These are phyloP conservation scores for Netelia virgata DNA, from an alignment of 2,888 invertebrate genomes.

Conservation along the genomic window DNA sequence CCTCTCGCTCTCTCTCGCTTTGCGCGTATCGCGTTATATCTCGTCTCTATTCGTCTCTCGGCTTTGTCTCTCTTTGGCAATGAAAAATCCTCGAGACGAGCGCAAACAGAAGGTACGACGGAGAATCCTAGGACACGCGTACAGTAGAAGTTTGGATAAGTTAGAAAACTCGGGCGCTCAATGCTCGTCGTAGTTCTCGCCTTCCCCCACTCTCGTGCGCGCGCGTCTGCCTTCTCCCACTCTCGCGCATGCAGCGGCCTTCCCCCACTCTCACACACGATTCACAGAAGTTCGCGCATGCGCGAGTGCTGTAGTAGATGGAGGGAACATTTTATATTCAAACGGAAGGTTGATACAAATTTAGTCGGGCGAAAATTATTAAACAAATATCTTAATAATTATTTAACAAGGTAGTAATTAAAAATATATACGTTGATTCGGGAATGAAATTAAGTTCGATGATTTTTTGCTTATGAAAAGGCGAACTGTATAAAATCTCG, in stretches of 20 bases:
- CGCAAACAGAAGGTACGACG: slow-evolving; percentile 39
- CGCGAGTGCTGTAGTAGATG: no score
- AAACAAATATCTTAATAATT: no score
- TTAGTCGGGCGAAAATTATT: no score
- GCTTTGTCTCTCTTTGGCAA: slow-evolving; percentile 14
- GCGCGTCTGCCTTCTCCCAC: no score
- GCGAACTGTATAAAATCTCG: background rate
- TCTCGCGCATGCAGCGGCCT: no score
- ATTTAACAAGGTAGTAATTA: no score
- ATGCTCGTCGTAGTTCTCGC: background rate
- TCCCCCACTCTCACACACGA: no score
- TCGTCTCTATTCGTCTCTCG: slow-evolving; percentile 36
- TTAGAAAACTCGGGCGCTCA: background rate
- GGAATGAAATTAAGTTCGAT: background rate
- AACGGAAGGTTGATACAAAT: no score
- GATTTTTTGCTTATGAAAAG: background rate
- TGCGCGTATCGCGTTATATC: background rate
- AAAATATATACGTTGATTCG: no score
- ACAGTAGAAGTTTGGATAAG: slow-evolving; percentile 9
- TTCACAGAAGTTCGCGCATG: no score
- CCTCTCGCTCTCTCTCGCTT: slow-evolving; percentile 19
- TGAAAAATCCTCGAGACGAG: slow-evolving; percentile 25
- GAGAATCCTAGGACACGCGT: slow-evolving; percentile 11
- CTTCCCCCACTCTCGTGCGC: background rate
- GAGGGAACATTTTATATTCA: no score